Conservation (phyloP, 1,140 invertebrate species). For the Leptestheria dahalacensis region DNA sequence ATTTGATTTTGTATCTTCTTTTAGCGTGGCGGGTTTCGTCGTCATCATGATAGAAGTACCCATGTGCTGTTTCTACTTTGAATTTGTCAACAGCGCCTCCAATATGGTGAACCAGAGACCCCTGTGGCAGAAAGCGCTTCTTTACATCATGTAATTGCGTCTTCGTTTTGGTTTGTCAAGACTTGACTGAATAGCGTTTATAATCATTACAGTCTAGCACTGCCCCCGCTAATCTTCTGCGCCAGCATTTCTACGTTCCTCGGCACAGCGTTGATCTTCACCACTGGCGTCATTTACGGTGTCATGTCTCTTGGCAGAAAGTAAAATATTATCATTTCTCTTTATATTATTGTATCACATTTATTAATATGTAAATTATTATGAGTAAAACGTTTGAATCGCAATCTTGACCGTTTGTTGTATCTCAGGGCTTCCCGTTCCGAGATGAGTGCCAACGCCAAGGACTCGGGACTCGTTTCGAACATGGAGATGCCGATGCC, state of each 20-base stretch:
- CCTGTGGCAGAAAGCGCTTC: slow-evolving; percentile 75
- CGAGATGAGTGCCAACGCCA: background rate
- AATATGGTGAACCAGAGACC: slow-evolving; percentile 65
- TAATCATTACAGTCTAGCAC: slow-evolving; percentile 49
- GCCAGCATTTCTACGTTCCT: slow-evolving; percentile 58
- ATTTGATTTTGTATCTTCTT: slow-evolving; percentile 15
- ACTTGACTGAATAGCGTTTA: too few relatives aligned
- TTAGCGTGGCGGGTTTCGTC: slow-evolving; percentile 60
- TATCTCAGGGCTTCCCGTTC: background rate
- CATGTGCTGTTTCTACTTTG: slow-evolving; percentile 86
- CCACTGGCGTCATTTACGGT: slow-evolving; percentile 75
- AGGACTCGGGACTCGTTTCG: background rate
- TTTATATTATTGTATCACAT: background rate
- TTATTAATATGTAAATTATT: background rate
- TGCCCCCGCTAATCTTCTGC: slow-evolving; percentile 63
- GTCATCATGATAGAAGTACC: slow-evolving; percentile 79
- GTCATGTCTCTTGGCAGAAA: slow-evolving; percentile 85
- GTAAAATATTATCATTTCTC: slow-evolving; percentile 31
- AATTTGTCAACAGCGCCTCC: slow-evolving; percentile 71
- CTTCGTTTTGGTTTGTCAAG: too few relatives aligned
- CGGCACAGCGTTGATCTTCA: slow-evolving; percentile 73
- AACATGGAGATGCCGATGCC: background rate
- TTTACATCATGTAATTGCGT: slow-evolving; percentile 63
- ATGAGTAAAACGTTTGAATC: too few relatives aligned
- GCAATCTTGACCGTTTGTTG: background rate